Evolutionary conservation across 2,888 invertebrate species (phyloP).

Genomic region (Pantelozetes paolii): DNA sequence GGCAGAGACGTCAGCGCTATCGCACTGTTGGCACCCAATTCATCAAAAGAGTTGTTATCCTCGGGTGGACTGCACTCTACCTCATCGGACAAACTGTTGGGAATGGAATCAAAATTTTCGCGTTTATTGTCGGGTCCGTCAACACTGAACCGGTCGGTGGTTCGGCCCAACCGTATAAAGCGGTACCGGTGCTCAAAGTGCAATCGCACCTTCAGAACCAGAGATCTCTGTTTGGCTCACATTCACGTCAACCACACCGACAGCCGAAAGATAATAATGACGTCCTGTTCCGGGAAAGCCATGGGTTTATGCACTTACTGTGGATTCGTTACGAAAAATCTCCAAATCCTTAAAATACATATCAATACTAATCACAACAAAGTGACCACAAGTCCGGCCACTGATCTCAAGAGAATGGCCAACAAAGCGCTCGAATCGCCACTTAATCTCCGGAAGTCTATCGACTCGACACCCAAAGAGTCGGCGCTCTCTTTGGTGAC

Average conservation of each 20-base stretch:
- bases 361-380: slow-evolving; percentile 55
- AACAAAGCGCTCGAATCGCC: slow-evolving; percentile 21
- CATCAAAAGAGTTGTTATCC: slow-evolving; percentile 24
- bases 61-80: slow-evolving; percentile 20
- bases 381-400: not conserved
- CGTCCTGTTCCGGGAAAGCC: slow-evolving; percentile 37
- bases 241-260: slow-evolving; percentile 50
- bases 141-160: not conserved
- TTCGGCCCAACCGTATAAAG: slow-evolving; percentile 45
- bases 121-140: slow-evolving; percentile 18
- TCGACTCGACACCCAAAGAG: slow-evolving; percentile 10
- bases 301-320: slow-evolving; percentile 51
- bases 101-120: slow-evolving; percentile 24
- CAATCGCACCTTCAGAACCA: slow-evolving; percentile 50
- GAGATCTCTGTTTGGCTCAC: slow-evolving; percentile 51
- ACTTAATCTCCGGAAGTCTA: slow-evolving; percentile 34
- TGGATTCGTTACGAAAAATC: slow-evolving; percentile 50
- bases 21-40: slow-evolving; percentile 26
- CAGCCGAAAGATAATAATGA: slow-evolving; percentile 41
- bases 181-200: slow-evolving; percentile 51
- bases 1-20: slow-evolving; percentile 16
- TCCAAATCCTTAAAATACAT: slow-evolving; percentile 54
- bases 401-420: slow-evolving; percentile 26
- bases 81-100: slow-evolving; percentile 27
- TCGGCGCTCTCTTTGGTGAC: not conserved